Evolutionary conservation across 2,797 vertebrate species (phyloP).

Genomic region (Rhabdomys pumilio): DNA sequence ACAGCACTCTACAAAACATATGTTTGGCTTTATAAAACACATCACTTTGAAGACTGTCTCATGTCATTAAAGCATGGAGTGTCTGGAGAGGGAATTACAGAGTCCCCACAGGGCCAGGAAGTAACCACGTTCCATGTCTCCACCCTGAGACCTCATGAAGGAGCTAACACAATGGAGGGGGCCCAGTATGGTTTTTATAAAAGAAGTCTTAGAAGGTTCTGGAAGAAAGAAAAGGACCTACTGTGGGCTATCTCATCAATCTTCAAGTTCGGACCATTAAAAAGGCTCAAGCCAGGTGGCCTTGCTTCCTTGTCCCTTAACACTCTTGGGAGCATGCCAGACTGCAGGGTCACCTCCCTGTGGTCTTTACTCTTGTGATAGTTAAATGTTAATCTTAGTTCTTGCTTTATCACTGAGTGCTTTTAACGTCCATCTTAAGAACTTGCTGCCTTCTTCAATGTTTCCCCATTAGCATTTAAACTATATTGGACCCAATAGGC

Average conservation of each 20-base stretch:
- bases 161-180: not conserved
- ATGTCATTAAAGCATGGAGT: fast-evolving
- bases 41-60: not conserved
- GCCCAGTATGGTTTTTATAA: not conserved
- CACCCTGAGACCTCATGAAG: not conserved
- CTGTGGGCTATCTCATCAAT: not conserved
- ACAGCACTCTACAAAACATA: not conserved
- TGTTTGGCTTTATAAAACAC: not conserved
- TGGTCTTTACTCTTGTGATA: not conserved
- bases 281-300: not conserved
- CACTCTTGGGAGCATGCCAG: fast-evolving
- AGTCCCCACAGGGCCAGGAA: not conserved
- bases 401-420: not conserved
- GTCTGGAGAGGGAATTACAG: no score
- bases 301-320: not conserved
- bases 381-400: not conserved
- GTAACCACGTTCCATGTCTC: fast-evolving
- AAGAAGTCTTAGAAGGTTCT: not conserved
- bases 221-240: not conserved
- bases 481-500: not conserved
- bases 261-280: not conserved
- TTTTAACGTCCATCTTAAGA: not conserved
- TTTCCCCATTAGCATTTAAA: not conserved
- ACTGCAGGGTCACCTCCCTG: no score
- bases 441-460: not conserved